Percentiles rank a stretch among this genome's conserved stretches.
phyloP scores from a whole-genome alignment of 2,888 invertebrate species.

The Spialia ferax region DNA sequence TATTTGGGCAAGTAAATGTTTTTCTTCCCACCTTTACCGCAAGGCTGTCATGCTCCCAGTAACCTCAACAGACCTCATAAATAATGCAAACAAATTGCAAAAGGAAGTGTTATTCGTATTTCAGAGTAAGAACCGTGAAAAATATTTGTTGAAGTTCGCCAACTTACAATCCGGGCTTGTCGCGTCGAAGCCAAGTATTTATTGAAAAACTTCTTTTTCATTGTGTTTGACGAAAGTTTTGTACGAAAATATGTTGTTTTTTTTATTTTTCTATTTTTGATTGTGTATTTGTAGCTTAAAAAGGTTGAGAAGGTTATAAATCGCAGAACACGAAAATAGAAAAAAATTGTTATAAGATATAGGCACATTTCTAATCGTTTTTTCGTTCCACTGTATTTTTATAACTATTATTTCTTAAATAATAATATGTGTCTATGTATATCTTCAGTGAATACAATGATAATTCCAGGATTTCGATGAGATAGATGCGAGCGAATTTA shows the following conservation, averaged over 20 bases:
- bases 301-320: too few species aligned
- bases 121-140: constrained; percentile 31
- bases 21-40: too few species aligned
- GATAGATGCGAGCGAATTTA: constrained; percentile 33
- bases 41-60: neutral
- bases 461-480: constrained; percentile 36
- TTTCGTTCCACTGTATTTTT: too few species aligned
- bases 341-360: too few species aligned
- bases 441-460: neutral
- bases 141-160: constrained; percentile 38
- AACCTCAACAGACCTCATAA: neutral
- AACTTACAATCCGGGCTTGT: constrained; percentile 33
- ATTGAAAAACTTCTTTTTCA: constrained; percentile 40
- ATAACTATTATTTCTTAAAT: too few species aligned
- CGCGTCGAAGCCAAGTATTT: constrained; percentile 34
- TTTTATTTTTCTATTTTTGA: too few species aligned
- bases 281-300: too few species aligned
- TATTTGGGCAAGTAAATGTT: too few species aligned
- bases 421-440: neutral
- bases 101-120: constrained; percentile 24
- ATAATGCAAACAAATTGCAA: constrained; percentile 5
- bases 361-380: too few species aligned
- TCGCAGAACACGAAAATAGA: too few species aligned
- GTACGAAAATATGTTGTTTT: too few species aligned
- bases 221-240: too few species aligned